Evolutionary conservation across 2,888 invertebrate genomes (phyloP).

Genomic region (Dicroscelio sp.): DNA sequence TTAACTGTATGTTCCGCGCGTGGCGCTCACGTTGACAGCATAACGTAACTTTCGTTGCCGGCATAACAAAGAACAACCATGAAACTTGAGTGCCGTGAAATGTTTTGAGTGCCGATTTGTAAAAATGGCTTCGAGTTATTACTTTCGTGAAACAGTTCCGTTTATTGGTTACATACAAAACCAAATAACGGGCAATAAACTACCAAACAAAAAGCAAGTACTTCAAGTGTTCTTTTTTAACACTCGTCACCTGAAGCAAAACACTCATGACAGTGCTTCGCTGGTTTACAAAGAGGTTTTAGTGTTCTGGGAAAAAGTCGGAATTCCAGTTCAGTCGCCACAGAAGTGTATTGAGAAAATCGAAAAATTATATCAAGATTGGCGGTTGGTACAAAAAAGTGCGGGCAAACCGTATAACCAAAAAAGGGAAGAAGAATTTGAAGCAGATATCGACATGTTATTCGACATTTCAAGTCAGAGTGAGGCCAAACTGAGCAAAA

Average conservation of each 20-base stretch:
- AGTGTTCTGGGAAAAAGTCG: slow-evolving; percentile 28
- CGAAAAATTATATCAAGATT: slow-evolving; percentile 34
- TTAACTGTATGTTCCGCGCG: too few species aligned
- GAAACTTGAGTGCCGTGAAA: too few species aligned
- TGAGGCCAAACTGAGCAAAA: background rate
- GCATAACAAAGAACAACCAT: too few species aligned
- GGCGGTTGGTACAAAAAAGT: slow-evolving; percentile 54
- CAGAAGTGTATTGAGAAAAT: slow-evolving; percentile 56
- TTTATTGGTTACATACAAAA: too few species aligned
- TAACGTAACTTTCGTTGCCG: too few species aligned
- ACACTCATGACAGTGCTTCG: slow-evolving; percentile 48
- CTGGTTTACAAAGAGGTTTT: slow-evolving; percentile 45
- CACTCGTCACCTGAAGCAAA: slow-evolving; percentile 46
- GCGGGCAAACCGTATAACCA: slow-evolving; percentile 19
- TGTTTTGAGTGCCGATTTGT: too few species aligned
- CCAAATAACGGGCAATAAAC: too few species aligned
- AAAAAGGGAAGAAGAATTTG: slow-evolving; percentile 24
- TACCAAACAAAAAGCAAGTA: too few species aligned
- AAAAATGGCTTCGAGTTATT: too few species aligned
- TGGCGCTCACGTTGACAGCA: too few species aligned
- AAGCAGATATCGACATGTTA: background rate
- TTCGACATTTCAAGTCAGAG: slow-evolving; percentile 46
- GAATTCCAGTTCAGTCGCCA: slow-evolving; percentile 36
- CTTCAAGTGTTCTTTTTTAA: too few species aligned
- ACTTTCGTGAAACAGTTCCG: too few species aligned